Evolutionary conservation across 2,113 vertebrate genomes (phyloP).

Genomic region (Microcebus murinus): DNA sequence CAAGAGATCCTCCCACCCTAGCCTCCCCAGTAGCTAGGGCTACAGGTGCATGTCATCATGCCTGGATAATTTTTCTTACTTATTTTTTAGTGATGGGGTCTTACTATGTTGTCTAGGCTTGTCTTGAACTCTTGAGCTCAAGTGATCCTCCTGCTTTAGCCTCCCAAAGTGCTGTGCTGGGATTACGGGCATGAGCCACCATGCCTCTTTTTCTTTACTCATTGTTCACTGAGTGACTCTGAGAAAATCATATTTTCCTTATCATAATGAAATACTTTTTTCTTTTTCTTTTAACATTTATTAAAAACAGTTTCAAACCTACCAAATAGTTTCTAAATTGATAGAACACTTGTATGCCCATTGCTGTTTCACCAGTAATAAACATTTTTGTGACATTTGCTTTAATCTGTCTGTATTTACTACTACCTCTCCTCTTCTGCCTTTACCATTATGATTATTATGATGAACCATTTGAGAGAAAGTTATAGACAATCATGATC

Average conservation of each 20-base stretch:
- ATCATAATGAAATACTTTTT: neutral
- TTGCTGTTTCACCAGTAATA: neutral
- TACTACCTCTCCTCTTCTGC: neutral
- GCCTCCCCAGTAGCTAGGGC: too few relatives aligned
- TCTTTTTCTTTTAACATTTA: neutral
- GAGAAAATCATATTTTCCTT: conserved; percentile 25
- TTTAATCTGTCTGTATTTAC: neutral
- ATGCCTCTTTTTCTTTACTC: neutral
- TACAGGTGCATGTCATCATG: too few relatives aligned
- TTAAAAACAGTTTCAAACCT: neutral
- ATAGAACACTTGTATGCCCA: neutral
- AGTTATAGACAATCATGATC: neutral
- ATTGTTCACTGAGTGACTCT: neutral
- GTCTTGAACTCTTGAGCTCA: too few relatives aligned
- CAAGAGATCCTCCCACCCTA: too few relatives aligned
- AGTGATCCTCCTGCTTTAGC: too few relatives aligned
- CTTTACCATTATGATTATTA: neutral
- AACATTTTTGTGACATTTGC: neutral
- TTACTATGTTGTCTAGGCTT: too few relatives aligned
- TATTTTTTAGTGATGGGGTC: too few relatives aligned
- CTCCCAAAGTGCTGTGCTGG: too few relatives aligned
- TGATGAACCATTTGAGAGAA: neutral
- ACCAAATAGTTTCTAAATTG: neutral
- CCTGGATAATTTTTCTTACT: too few relatives aligned
- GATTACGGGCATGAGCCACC: too few relatives aligned